phyloP scores from a whole-genome alignment of 2,888 invertebrate species.

The Ophion slaviceki region DNA sequence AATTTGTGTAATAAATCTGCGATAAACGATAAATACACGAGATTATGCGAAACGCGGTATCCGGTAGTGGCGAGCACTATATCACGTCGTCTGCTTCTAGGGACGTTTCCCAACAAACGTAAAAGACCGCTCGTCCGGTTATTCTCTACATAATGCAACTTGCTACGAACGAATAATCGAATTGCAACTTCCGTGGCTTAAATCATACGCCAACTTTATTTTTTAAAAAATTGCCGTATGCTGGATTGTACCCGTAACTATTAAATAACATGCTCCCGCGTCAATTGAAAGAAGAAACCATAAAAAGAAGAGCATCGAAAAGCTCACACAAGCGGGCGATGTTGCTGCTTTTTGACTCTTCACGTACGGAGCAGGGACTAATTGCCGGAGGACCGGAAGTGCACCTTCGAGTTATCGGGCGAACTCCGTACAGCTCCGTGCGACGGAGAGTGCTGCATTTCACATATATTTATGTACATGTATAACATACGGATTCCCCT shows the following conservation, averaged over 20 bases:
- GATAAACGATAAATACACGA: slow-evolving; percentile 17
- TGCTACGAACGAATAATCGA: not conserved
- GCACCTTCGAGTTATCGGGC: not conserved
- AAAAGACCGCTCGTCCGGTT: not conserved
- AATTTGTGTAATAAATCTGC: not conserved
- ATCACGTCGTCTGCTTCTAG: slow-evolving; percentile 16
- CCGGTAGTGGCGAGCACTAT: not conserved
- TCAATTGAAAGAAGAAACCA: not conserved
- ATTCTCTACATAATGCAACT: not conserved
- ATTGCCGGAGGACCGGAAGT: not conserved
- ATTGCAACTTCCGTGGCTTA: not conserved
- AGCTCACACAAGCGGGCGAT: not conserved
- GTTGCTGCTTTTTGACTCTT: not conserved
- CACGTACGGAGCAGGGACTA: not conserved
- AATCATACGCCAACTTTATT: slow-evolving; percentile 18
- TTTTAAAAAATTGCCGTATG: not conserved
- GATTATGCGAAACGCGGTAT: not conserved
- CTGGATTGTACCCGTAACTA: slow-evolving; percentile 19
- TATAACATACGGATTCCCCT: not conserved
- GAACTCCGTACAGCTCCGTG: not conserved
- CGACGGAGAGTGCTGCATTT: not conserved
- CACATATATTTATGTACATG: not conserved
- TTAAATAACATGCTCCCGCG: not conserved
- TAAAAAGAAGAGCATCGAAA: not conserved
- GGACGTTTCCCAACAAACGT: slow-evolving; percentile 9